A percentile compares a stretch with the other conserved stretches of the same genome.
Conservation (phyloP, 1,140 invertebrate species). For the Caenorhabditis inopinata region DNA sequence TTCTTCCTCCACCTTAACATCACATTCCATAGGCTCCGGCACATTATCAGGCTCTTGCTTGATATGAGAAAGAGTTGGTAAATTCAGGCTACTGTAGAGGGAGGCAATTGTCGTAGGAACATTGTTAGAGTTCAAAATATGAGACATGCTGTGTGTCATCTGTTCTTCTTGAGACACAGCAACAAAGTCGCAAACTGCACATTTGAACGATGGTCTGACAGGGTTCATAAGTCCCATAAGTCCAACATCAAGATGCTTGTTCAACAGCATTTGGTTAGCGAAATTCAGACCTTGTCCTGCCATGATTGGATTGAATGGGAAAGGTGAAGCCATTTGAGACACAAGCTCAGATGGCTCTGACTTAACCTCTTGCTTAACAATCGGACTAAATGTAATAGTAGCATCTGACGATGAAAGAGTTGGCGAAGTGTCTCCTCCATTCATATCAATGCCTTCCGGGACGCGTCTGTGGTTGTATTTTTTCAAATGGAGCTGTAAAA, state of each 20-base stretch:
- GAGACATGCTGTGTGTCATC: conserved; percentile 36
- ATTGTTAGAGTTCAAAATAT: background rate
- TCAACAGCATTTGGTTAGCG: conserved; percentile 41
- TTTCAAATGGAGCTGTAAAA: conserved; percentile 77
- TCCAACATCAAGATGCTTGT: conserved; percentile 32
- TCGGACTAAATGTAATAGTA: conserved; percentile 12
- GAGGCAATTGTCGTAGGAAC: background rate
- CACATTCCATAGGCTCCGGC: background rate
- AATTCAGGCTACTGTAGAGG: conserved; percentile 16
- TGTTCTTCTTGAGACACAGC: conserved; percentile 12
- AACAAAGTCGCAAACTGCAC: conserved; percentile 30
- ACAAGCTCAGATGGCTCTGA: background rate
- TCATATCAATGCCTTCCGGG: conserved; percentile 64
- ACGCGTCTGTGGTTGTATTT: conserved; percentile 87
- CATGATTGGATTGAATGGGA: background rate
- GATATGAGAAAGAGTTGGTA: background rate
- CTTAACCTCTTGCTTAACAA: conserved; percentile 6
- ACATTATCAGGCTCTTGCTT: background rate
- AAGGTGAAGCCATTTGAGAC: conserved; percentile 2
- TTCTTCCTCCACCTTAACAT: conserved; percentile 12
- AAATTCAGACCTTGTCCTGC: conserved; percentile 15
- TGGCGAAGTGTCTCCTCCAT: background rate
- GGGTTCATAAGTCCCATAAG: background rate
- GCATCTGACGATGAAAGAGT: background rate
- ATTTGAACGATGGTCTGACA: conserved; percentile 17